Evolutionary conservation across 2,888 invertebrate genomes (phyloP), one percentile per base, ranked within the genome.

Genomic region (Zygothrica quintamaculata): DNA sequence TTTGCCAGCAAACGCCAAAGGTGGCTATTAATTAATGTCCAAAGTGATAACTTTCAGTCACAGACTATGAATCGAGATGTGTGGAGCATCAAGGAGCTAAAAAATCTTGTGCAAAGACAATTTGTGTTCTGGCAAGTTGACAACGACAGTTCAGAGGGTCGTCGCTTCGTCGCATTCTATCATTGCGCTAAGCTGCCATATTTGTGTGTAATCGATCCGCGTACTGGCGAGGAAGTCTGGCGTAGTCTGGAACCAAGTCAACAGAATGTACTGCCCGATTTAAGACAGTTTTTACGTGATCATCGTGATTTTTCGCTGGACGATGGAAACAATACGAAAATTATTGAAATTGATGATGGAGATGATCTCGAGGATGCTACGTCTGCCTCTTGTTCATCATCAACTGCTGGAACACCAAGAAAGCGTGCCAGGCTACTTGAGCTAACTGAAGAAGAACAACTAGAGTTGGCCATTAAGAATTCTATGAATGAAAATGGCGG

Each of bases 11-110:
- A 89, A 2, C 90, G 92, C 11, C 93, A 93, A 74, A 92, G 93
- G 56, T 95, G 95, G 95, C 86, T 95, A 16, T 90, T 95, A 74
- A 94, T 95, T 0, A 95, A 95, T 87, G 92, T 95, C 6, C 95
- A 95, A 87, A 93, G 94, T 88, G 92, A 93, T 16, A 92, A 93
- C 74, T 95, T 95, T 87, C 90, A 93, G 15, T 95, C 95, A 71
- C 95, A 95, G 89, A 92, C 93, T 7, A 90, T 95, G 42, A 95
- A 95, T 89, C 91, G 95, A 39, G 95, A 95, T 86, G 93, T 95
- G 1, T 95, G 95, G 95, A 92, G 94, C 9, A 92, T 93, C 72
- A 88, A 90, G 37, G 92, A 92, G 55, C 92, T 95, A 4, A 92
- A 93, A 64, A 92, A 92, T 53, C 90, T 95, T 56, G 91, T 95